A percentile compares a stretch with the other conserved stretches of the same genome.
These are phyloP conservation scores for Nematopogon swammerdamellus DNA, from an alignment of 2,888 invertebrate genomes.

Conservation along the genomic window DNA sequence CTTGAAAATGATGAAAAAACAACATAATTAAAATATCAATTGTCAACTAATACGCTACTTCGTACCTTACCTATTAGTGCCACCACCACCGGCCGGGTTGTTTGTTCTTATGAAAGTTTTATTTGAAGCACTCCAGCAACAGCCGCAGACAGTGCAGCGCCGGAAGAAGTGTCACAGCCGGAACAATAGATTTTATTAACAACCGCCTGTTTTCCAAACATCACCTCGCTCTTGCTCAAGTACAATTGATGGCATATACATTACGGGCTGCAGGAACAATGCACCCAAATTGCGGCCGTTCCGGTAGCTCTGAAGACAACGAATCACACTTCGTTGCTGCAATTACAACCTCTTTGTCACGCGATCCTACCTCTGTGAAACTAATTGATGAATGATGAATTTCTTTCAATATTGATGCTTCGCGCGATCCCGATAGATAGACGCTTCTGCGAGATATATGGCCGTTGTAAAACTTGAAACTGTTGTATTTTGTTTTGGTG, in stretches of 20 bases:
- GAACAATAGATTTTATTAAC: slow-evolving; percentile 32
- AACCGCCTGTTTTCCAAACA: slow-evolving; percentile 46
- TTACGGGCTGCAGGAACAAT: slow-evolving; percentile 43
- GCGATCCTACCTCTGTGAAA: slow-evolving; percentile 49
- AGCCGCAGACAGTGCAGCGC: neutral
- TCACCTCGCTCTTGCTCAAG: slow-evolving; percentile 37
- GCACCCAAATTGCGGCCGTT: slow-evolving; percentile 52
- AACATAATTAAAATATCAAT: no score
- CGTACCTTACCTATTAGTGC: no score
- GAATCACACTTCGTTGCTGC: slow-evolving; percentile 46
- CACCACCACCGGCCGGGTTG: no score
- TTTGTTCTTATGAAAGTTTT: no score
- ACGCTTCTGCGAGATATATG: slow-evolving; percentile 41
- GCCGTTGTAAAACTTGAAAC: slow-evolving; percentile 38
- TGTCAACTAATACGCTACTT: no score
- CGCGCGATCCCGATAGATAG: slow-evolving; percentile 29
- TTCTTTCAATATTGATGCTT: slow-evolving; percentile 45
- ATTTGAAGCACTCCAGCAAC: no score
- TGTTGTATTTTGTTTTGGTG: neutral
- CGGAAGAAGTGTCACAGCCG: slow-evolving; percentile 10
- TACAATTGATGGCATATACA: slow-evolving; percentile 50
- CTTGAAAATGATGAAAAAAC: no score
- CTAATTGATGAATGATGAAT: slow-evolving; percentile 54
- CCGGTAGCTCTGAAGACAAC: slow-evolving; percentile 54
- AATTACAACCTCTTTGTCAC: slow-evolving; percentile 47